Conservation (phyloP, 2,888 invertebrate species). For the Automeris io region DNA sequence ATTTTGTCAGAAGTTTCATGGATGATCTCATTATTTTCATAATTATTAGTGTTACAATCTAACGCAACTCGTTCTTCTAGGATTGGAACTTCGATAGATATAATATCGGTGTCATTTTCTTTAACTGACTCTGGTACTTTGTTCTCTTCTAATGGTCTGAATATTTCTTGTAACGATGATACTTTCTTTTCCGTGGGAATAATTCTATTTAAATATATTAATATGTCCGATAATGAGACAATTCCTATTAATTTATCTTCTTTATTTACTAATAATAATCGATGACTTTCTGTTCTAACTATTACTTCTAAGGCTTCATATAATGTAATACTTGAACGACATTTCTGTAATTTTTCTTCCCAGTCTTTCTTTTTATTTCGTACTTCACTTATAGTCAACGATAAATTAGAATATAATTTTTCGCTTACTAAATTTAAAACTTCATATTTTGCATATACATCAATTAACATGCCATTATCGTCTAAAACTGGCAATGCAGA, state of each 20-base stretch:
- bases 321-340: conserved; percentile 89
- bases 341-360: conserved; percentile 94
- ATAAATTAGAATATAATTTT: conserved; percentile 94
- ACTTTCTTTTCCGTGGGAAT: conserved; percentile 69
- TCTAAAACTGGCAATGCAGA: conserved; percentile 67
- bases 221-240: conserved; percentile 69
- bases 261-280: conserved; percentile 71
- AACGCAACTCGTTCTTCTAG: conserved; percentile 38
- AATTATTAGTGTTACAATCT: conserved; percentile 33
- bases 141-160: conserved; percentile 66
- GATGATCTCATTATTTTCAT: conserved; percentile 22
- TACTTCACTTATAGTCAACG: conserved; percentile 89
- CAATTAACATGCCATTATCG: conserved; percentile 55
- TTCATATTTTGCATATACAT: conserved; percentile 72
- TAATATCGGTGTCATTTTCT: conserved; percentile 62
- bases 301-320: conserved; percentile 92
- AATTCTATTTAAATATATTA: conserved; percentile 71
- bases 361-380: conserved; percentile 92
- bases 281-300: conserved; percentile 89
- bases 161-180: conserved; percentile 69
- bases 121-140: conserved; percentile 62
- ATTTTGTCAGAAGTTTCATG: conserved; percentile 24
- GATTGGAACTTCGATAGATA: conserved; percentile 61
- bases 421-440: conserved; percentile 90
- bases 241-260: conserved; percentile 68